These are phyloP conservation scores for Oceanites oceanicus DNA, from an alignment of 2,113 vertebrate genomes.

Conservation along the genomic window DNA sequence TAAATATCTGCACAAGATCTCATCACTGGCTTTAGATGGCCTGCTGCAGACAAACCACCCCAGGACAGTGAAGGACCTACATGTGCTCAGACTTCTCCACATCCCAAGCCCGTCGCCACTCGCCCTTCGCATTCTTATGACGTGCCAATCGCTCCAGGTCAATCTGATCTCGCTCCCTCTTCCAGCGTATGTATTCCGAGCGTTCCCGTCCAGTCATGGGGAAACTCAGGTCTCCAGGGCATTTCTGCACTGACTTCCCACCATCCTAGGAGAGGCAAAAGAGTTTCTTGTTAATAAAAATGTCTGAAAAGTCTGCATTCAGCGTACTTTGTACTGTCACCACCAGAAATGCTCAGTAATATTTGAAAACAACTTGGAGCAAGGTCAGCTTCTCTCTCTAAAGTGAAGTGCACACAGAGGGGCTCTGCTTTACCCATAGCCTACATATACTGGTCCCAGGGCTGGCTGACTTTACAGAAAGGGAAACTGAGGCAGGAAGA, in stretches of 20 bases:
- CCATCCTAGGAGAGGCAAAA: conserved; percentile 54
- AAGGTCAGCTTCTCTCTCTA: background rate
- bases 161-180: conserved; percentile 90
- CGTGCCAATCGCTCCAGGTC: conserved; percentile 90
- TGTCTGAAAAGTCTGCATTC: background rate
- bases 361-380: background rate
- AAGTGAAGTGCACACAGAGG: background rate
- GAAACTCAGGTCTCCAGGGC: conserved; percentile 69
- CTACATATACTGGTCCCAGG: background rate
- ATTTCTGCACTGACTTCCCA: conserved; percentile 46
- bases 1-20: background rate
- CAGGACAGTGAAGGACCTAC: conserved; percentile 74
- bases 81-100: conserved; percentile 89
- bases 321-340: background rate
- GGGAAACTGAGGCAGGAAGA: background rate
- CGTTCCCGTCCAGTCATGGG: conserved; percentile 76
- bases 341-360: background rate
- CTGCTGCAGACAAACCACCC: background rate
- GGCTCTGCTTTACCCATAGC: background rate
- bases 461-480: background rate
- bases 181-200: conserved; percentile 87
- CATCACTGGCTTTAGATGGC: background rate
- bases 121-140: conserved; percentile 92
- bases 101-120: conserved; percentile 97
- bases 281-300: background rate